These are phyloP conservation scores for Chelon auratus DNA, from an alignment of 2,797 vertebrate species.

Conservation along the genomic window DNA sequence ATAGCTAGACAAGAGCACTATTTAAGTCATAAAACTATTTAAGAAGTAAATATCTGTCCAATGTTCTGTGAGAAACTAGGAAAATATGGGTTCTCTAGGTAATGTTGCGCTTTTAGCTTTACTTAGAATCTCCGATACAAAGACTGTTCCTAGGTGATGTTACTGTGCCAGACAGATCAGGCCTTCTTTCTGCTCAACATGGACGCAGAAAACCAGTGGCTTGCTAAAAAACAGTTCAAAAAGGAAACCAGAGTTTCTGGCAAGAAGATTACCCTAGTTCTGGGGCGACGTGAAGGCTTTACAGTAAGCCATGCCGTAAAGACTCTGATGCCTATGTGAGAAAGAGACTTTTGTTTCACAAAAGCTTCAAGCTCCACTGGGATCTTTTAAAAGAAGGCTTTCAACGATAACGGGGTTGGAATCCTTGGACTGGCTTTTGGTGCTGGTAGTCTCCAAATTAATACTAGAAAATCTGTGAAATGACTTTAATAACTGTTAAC, in stretches of 20 bases:
- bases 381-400: constrained; percentile 1
- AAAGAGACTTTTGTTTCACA: neutral
- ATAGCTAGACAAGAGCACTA: too few relatives aligned
- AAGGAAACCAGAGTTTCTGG: constrained; percentile 6
- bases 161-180: constrained; percentile 12
- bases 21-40: too few relatives aligned
- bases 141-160: constrained; percentile 22
- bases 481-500: constrained; percentile 16
- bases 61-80: too few relatives aligned
- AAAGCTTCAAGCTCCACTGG: neutral
- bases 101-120: constrained; percentile 18
- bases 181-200: constrained; percentile 19
- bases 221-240: neutral
- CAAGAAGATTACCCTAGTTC: constrained; percentile 1
- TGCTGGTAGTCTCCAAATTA: neutral
- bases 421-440: too few relatives aligned
- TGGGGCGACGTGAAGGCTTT: constrained; percentile 11
- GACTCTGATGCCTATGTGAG: neutral
- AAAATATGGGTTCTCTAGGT: neutral
- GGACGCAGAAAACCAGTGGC: constrained; percentile 27
- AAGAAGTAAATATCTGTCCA: too few relatives aligned
- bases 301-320: neutral
- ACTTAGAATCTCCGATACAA: constrained; percentile 18
- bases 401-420: neutral
- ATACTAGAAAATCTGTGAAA: neutral